Base-by-base conservation (phyloP, 2,113 vertebrate genomes). In the Hypanus sabinus region DNA sequence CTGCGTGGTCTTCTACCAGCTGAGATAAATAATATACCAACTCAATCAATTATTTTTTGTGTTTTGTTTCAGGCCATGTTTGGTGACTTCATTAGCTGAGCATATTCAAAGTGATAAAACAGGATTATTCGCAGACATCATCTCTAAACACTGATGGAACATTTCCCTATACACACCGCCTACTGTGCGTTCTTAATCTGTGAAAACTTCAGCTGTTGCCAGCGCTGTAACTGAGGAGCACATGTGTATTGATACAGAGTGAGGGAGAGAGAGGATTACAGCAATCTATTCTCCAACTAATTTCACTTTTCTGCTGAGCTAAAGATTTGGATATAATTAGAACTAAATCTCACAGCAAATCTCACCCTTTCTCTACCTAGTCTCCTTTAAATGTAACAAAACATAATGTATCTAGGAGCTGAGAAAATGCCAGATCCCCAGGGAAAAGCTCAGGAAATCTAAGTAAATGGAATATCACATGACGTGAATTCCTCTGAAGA, bases 391-490 rank as follows among this genome's bases (percentile, higher is more conserved):
- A 88, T 30, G 27, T 30, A 88, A n/a, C 46, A 88, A 88, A 88
- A n/a, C 30, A 6, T n/a, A 62, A 62, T 88, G 62, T 62, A 62
- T 30, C 83, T 88, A 24, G 11, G 18, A 18, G 55, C 57, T 7
- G 27, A n/a, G 5, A 88, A n/a, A 62, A 83, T 83, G 80, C 38
- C 12, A 3, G 36, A 24, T 22, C 5, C 22, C 38, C 38, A 83
- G 38, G 80, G 80, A 46, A 83, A 83, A 55, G 38, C 80, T 83
- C 36, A 55, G 38, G 38, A 83, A 55, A 88, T 88, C 83, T n/a
- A 88, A 62, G 11, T 24, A 62, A 62, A 88, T n/a, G 4, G 83
- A 62, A 88, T 88, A 88, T 88, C 83, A 88, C 62, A 88, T 88
- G 27, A 55, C 12, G 60, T 14, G 12, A 88, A 62, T 88, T 62